These are phyloP conservation scores for Sebastolobus altivelis DNA, from an alignment of 2,797 vertebrate genomes.

Conservation along the genomic window DNA sequence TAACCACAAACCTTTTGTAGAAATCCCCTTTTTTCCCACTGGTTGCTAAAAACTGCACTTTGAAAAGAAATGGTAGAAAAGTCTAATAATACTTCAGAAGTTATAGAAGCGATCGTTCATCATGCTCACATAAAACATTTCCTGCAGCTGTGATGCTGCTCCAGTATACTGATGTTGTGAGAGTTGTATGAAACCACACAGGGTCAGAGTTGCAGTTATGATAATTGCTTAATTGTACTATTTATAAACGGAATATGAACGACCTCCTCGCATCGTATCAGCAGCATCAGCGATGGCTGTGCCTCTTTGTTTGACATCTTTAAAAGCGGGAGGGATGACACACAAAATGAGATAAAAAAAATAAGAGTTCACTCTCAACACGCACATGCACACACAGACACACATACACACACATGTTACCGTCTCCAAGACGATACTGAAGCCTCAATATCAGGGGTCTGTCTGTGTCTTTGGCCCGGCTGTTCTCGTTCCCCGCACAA, in stretches of 20 bases:
- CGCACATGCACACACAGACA: neutral
- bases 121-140: neutral
- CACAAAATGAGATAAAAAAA: conserved; percentile 17
- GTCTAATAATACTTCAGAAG: neutral
- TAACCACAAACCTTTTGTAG: conserved; percentile 30
- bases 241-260: conserved; percentile 40
- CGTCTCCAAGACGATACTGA: conserved; percentile 49
- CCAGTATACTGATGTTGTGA: neutral
- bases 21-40: conserved; percentile 23
- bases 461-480: conserved; percentile 71
- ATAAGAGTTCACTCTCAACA: conserved; percentile 1
- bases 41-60: conserved; percentile 3
- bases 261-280: conserved; percentile 22
- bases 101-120: neutral
- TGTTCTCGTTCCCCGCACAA: conserved; percentile 78
- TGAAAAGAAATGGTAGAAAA: neutral
- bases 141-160: conserved; percentile 19
- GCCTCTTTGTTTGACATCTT: conserved; percentile 35
- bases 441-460: conserved; percentile 67
- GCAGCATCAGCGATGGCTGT: conserved; percentile 7
- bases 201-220: conserved; percentile 45
- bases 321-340: conserved; percentile 29
- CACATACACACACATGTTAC: conserved; percentile 3
- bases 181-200: conserved; percentile 16
- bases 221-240: conserved; percentile 58